Percentiles rank a stretch among this genome's conserved stretches.
Evolutionary conservation across 2,797 vertebrate species (phyloP).

Genomic region (Ceyx erithaca): DNA sequence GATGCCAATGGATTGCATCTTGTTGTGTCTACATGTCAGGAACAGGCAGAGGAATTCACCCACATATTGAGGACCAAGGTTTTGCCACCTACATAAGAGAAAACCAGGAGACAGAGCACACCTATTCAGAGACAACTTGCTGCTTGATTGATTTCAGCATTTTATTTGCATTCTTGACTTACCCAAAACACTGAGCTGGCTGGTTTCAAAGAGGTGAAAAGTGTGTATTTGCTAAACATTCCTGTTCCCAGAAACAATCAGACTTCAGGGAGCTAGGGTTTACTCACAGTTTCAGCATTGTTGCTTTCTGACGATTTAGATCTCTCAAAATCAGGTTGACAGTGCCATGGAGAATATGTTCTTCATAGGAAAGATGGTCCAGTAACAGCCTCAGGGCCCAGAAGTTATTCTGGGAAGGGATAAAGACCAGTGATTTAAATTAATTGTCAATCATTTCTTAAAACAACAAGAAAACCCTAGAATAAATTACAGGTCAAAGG

Average conservation of each 20-base stretch:
- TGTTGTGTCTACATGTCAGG: background rate
- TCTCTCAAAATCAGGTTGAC: conserved; percentile 28
- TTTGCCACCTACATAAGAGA: conserved; percentile 13
- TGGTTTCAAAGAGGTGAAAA: background rate
- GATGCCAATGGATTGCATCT: conserved; percentile 27
- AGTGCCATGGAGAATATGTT: background rate
- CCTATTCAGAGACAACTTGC: background rate
- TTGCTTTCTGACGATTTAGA: background rate
- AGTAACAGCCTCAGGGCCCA: conserved; percentile 69
- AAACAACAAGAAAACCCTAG: background rate
- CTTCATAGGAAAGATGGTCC: conserved; percentile 22
- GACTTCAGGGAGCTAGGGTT: background rate
- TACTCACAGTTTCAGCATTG: conserved; percentile 53
- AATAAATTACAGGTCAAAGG: background rate
- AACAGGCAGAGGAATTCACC: conserved; percentile 51
- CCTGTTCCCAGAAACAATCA: background rate
- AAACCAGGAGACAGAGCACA: background rate
- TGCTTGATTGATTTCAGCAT: no score
- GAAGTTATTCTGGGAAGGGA: conserved; percentile 59
- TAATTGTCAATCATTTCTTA: background rate
- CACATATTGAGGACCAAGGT: conserved; percentile 11
- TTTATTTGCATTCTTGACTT: background rate
- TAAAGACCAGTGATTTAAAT: background rate
- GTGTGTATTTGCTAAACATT: background rate
- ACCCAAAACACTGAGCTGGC: background rate